Percentiles rank a stretch among this genome's conserved stretches.
phyloP scores from a whole-genome alignment of 2,113 vertebrate genomes.

The Percopsis transmontana region DNA sequence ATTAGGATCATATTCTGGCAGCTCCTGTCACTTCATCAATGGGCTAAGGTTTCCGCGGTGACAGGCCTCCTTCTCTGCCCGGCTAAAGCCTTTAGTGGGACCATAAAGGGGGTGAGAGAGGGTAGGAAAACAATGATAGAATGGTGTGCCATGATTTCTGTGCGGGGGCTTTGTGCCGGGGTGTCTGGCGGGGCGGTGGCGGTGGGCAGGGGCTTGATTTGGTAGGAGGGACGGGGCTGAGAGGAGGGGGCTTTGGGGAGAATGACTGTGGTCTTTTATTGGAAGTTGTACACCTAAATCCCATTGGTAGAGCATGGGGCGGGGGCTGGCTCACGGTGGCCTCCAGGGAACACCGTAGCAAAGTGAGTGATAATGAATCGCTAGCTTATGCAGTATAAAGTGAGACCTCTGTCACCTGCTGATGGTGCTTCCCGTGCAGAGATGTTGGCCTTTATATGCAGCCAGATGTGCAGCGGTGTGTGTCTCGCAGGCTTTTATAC shows the following conservation, averaged over 20 bases:
- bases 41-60: slow-evolving; percentile 88
- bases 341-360: slow-evolving; percentile 39
- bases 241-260: slow-evolving; percentile 27
- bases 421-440: background rate
- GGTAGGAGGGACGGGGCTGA: slow-evolving; percentile 55
- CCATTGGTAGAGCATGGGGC: slow-evolving; percentile 43
- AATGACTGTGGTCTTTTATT: slow-evolving; percentile 34
- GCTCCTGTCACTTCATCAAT: slow-evolving; percentile 89
- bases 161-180: slow-evolving; percentile 74
- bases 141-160: slow-evolving; percentile 76
- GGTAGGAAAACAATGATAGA: slow-evolving; percentile 71
- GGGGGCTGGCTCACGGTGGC: slow-evolving; percentile 40
- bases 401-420: slow-evolving; percentile 27
- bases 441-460: background rate
- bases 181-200: slow-evolving; percentile 63
- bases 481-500: background rate
- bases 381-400: slow-evolving; percentile 9
- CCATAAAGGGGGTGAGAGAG: slow-evolving; percentile 75
- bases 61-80: slow-evolving; percentile 83
- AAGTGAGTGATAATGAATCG: background rate
- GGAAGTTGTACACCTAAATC: slow-evolving; percentile 63
- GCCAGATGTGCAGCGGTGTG: background rate
- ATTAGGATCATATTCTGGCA: slow-evolving; percentile 98
- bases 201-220: slow-evolving; percentile 52
- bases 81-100: slow-evolving; percentile 80